These are phyloP conservation scores for Stegana nigrithorax DNA, from an alignment of 2,888 invertebrate species.

Conservation along the genomic window DNA sequence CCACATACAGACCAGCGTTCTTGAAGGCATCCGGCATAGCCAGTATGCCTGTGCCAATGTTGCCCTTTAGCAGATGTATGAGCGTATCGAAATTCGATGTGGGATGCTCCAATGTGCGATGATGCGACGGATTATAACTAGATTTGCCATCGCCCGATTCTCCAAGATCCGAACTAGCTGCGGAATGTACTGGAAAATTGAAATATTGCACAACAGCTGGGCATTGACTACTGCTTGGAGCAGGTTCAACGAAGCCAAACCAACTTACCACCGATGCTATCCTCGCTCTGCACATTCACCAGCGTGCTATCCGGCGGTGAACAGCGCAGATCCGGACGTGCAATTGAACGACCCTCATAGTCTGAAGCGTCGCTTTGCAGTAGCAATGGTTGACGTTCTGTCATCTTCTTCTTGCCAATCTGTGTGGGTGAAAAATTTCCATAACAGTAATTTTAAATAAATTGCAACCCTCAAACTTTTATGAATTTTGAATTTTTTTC, in stretches of 20 bases:
- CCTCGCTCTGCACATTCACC: constrained; percentile 67
- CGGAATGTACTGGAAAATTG: constrained; percentile 44
- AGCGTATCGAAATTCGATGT: constrained; percentile 84
- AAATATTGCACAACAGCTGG: constrained; percentile 3
- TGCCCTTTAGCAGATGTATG: constrained; percentile 80
- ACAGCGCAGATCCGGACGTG: constrained; percentile 65
- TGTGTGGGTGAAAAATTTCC: no score
- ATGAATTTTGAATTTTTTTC: no score
- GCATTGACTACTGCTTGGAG: no score
- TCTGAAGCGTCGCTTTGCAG: constrained; percentile 57
- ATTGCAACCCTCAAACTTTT: no score
- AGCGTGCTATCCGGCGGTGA: constrained; percentile 68
- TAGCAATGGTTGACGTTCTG: constrained; percentile 79
- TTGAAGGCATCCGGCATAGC: constrained; percentile 97
- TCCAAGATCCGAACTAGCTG: constrained; percentile 37
- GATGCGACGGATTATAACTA: constrained; percentile 74
- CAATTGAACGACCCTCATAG: constrained; percentile 47
- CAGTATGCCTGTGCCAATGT: constrained; percentile 92
- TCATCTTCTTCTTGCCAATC: constrained; percentile 69
- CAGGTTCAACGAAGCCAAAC: not conserved
- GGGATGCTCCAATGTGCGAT: constrained; percentile 80
- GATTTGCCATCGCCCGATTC: constrained; percentile 48
- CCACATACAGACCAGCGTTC: constrained; percentile 88
- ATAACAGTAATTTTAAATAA: no score
- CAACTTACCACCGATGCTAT: constrained; percentile 57